These are phyloP conservation scores for Leptopilina myrica DNA, from an alignment of 2,888 invertebrate species.

Conservation along the genomic window DNA sequence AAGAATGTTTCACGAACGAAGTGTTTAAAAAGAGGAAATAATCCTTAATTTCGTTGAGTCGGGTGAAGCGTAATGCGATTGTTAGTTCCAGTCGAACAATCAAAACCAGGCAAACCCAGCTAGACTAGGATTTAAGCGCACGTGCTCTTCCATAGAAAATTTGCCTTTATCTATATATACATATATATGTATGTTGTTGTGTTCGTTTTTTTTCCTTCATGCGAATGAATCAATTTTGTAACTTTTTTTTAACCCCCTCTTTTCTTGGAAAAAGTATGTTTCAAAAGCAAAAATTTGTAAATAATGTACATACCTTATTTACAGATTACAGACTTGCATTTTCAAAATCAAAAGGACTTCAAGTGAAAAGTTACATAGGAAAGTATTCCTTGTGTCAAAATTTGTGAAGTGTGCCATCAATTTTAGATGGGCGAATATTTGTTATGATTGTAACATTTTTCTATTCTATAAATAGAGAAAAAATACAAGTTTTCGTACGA, in stretches of 20 bases:
- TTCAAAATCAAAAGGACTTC: no score
- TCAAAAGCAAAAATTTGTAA: neutral
- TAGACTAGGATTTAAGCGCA: conserved; percentile 18
- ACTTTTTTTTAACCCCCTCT: neutral
- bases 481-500: no score
- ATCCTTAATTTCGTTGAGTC: conserved; percentile 23
- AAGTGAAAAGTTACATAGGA: no score
- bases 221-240: conserved; percentile 11
- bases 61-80: conserved; percentile 29
- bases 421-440: no score
- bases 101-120: conserved; percentile 19
- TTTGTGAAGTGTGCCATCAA: no score
- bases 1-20: neutral
- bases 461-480: no score
- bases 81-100: conserved; percentile 37
- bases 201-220: neutral
- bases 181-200: no score
- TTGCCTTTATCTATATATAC: conserved; percentile 8
- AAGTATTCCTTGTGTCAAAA: no score
- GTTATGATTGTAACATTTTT: no score
- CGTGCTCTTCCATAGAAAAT: conserved; percentile 31
- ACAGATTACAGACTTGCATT: no score
- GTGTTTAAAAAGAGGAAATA: conserved; percentile 23
- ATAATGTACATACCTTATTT: no score
- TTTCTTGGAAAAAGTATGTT: neutral